Evolutionary conservation across 2,113 vertebrate species (phyloP), one percentile per base, ranked within the genome.

Genomic region (Salvelinus fontinalis): DNA sequence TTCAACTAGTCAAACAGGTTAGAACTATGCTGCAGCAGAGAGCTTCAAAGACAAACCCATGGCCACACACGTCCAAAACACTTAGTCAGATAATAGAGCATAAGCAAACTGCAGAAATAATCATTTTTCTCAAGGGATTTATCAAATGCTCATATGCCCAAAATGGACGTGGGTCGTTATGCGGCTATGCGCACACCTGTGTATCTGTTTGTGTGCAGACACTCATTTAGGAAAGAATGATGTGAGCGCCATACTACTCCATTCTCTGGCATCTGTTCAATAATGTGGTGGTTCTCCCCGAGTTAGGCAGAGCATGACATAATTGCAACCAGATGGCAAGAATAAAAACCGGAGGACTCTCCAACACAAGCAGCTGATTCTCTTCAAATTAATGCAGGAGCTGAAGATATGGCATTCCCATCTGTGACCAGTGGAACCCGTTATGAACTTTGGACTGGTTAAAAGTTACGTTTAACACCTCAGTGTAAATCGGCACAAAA

Each of bases 241-340:
- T 44, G 22, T 18, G 62, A 74, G 51, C 14, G 1, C 62, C 22
- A 64, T 48, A 26, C 11, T 49, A 18, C 27, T 68, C 24, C 48
- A 54, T n/a, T 66, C 31, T 67, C 26, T 14, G 27, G 66, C 74
- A 75, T 51, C 66, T 75, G 74, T 75, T 75, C 26, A 18, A 20
- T 70, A 70, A 31, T 75, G 60, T 71, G 80, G 67, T 39, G 80
- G 62, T 75, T n/a, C 8, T 54, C 72, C 34, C 49, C 1, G 29
- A 73, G 73, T 66, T 3, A 76, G 48, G 70, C 74, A 39, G 70
- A 70, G 77, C 66, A 26, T 16, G 70, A 79, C 70, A 51, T 74
- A 60, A 83, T 67, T 70, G 71, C 70, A 70, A 75, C 77, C 81
- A 83, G 81, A 79, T 76, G 77, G 77, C 6, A 48, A n/a, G 74